These are phyloP conservation scores for Carcinoscorpius rotundicauda DNA, from an alignment of 1,140 invertebrate genomes.

Conservation along the genomic window DNA sequence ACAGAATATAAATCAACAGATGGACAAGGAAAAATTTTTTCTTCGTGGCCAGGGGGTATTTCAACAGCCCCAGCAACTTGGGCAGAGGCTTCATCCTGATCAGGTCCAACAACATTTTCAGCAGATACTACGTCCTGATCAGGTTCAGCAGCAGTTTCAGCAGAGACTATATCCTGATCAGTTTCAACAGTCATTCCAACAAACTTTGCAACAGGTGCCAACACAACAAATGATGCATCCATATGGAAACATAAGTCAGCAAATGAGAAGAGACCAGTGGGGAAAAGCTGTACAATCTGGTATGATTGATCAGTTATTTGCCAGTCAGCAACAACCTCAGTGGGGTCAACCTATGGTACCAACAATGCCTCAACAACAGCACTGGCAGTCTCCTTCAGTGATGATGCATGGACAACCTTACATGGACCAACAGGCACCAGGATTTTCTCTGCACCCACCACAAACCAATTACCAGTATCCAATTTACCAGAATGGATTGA, in stretches of 20 bases:
- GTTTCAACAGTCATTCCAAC: conserved; percentile 17
- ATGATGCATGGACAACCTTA: too few relatives aligned
- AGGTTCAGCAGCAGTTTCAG: conserved; percentile 11
- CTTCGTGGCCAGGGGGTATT: conserved; percentile 22
- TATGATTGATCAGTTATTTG: conserved; percentile 14
- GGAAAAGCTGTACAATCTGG: conserved; percentile 8
- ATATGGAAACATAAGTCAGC: too few relatives aligned
- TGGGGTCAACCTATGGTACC: conserved; percentile 23
- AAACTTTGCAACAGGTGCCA: conserved; percentile 16
- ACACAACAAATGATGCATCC: conserved; percentile 14
- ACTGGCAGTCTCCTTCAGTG: too few relatives aligned
- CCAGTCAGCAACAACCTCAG: not conserved
- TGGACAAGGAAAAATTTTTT: conserved; percentile 26
- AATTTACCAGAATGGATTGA: too few relatives aligned
- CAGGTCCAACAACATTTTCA: conserved; percentile 21
- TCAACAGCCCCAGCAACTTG: conserved; percentile 29
- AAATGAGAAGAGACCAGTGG: too few relatives aligned
- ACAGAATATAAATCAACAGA: conserved; percentile 68
- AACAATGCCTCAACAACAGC: conserved; percentile 9
- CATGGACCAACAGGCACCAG: too few relatives aligned
- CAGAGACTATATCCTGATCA: conserved; percentile 10
- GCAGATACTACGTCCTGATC: conserved; percentile 3
- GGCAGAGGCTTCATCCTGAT: conserved; percentile 7
- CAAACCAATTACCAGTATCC: too few relatives aligned
- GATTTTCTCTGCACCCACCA: too few relatives aligned